Base-by-base conservation (phyloP, 2,113 vertebrate species). In the Peromyscus polionotus region DNA sequence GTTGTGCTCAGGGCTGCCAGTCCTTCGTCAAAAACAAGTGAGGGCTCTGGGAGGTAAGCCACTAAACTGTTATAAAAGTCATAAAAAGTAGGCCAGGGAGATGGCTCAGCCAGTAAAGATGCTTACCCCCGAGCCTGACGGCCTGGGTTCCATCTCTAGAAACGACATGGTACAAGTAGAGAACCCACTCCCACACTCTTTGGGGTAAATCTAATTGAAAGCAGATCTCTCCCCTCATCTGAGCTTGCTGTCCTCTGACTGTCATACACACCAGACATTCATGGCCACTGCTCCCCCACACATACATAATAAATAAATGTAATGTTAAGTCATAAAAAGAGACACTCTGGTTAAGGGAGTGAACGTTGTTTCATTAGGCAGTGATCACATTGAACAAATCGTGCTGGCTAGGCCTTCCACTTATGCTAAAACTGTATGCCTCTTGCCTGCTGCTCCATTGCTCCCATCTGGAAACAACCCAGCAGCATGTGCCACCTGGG, bases 201-300 rank as follows among this genome's bases (percentile, higher is more conserved):
- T 19, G 4, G 22, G 36, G 94, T 75, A 95, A 79, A 11, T 95
- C 81, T 96, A 93, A 98, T 93, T 95, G 91, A 83, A 98, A 98
- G 97, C 80, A 98, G 95, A 96, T 83, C 1, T 90, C 45, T 86
- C 48, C 63, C 91, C 90, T 94, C 11, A 4, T 79, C 68, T 13
- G 84, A 33, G 79, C 70, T 80, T 83, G 73, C 45, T 36, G 31
- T 68, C 31, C 31, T 84, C 24, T 36, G 11, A 51, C 39, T 65
- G 39, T 16, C 33, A 20, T 45, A 22, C 42, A 22, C 75, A 11
- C 17, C 51, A 36, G 28, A 87, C 84, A 86, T 45, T 7, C 63
- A 51, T 17, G 2, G 26, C 9, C 42, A 68, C 42, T 33, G 61
- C 61, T 86, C 84, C 63, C 63, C 22, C 42, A 36, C 10, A 36